Base-by-base conservation (phyloP, 2,797 vertebrate species). In the Smutsia temminckii region DNA sequence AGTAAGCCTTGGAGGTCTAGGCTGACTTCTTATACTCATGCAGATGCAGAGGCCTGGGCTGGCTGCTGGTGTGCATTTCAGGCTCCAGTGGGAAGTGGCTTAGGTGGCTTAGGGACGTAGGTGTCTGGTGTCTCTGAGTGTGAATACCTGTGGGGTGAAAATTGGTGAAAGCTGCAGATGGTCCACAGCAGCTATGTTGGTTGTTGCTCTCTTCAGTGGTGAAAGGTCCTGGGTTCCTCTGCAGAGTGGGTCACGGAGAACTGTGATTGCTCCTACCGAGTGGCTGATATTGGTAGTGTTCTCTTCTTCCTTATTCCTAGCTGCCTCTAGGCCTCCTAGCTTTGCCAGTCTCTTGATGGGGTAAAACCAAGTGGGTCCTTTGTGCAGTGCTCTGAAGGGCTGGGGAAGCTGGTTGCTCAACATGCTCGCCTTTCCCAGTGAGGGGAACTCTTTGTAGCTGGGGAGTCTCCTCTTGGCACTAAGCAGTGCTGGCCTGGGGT, bases 251-350 rank as follows among this genome's bases (percentile, higher is more conserved):
- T 49, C 8, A 8, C 42, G 51, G 53, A 34, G 25, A 61, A 23
- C 21, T 4, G 0, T 21, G 13, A n/a, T 40, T 37, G 14, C 25
- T 63, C n/a, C 17, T 51, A 2, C 66, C 23, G 18, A 3, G 4
- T 23, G 66, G 13, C 42, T 81, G 42, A 23, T 18, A 17, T 6
- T 14, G 21, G 55, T 13, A 4, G 8, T n/a, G 17, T 37, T 40
- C 18, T 37, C n/a, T 49, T 87, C 85, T 61, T 72, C 55, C 12
- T 32, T 32, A 77, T 49, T 72, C 25, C 40, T 29, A 10, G 8
- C 66, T 55, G n/a, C 37, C n/a, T 72, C 42, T 0, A 0, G 17
- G 21, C 21, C 8, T 51, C n/a, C 72, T 7, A 18, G 18, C 55
- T n/a, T 37, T 72, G n/a, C 55, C 46, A 59, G 25, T 8, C 55